Evolutionary conservation across 2,888 invertebrate species (phyloP), one percentile per base, ranked within the genome.

Genomic region (Polymixis flavicincta): DNA sequence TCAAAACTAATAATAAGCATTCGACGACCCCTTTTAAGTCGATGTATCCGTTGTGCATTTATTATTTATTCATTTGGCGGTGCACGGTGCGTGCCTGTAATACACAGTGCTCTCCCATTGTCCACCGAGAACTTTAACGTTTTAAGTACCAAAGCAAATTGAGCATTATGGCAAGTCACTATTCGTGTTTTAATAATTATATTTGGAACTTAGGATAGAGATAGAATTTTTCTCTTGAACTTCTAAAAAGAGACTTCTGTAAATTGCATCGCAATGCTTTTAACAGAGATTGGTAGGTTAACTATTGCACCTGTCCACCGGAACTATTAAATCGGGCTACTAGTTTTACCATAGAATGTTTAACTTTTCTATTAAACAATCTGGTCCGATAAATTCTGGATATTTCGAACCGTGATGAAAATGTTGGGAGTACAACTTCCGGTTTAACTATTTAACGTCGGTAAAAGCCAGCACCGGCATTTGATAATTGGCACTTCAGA

Each of bases 51-150:
- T 73, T 71, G 78, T 55, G 65, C 64, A n/a, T n/a, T 32, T 59
- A 57, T 55, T 55, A 71, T 68, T n/a, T n/a, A 80, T 83, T 77
- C 71, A 84, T 74, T 67, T 55, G 54, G 54, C 61, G 32, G 13
- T 48, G 52, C 37, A 71, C 59, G 45, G 63, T 48, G 65, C 78
- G 74, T 84, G 84, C 63, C 48, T 64, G 63, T 55, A 70, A 52
- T 71, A 68, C 67, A 32, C 52, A 75, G 50, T 17, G 9, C 5
- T 13, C 13, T 71, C 48, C 63, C 70, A 64, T 68, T 70, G 76
- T 64, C 69, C 59, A 42, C 17, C 28, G 32, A 54, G 19, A 80
- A 54, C 28, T 48, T 61, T 19, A 75, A 61, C 28, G 17, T 54
- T 67, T 76, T 22, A 32, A n/a, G 13, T 54, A n/a, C 42, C 32